Conservation (phyloP, 2,113 vertebrate genomes). For the Muscicapa adusta region DNA sequence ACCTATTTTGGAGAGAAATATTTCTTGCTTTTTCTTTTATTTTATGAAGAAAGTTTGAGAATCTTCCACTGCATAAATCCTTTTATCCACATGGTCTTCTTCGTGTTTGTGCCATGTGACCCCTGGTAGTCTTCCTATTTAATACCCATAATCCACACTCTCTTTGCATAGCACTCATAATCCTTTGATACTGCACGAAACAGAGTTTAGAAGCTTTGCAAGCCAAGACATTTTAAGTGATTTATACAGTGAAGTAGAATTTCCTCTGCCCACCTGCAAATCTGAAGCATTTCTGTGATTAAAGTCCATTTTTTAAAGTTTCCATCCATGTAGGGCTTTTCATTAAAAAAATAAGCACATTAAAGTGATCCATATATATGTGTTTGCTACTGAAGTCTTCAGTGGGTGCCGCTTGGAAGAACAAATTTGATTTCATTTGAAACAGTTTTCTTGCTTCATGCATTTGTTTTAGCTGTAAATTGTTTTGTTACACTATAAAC, state of each 20-base stretch:
- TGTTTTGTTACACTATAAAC: not conserved
- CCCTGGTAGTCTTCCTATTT: conserved; percentile 7
- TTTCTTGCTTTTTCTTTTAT: not conserved
- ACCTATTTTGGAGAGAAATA: not conserved
- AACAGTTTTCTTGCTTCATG: not conserved
- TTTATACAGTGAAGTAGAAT: conserved; percentile 37
- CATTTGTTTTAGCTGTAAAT: not conserved
- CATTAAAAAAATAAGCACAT: not conserved
- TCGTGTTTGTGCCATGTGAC: not conserved
- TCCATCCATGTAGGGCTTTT: not conserved
- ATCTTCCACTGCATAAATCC: not conserved
- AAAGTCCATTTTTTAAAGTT: not conserved
- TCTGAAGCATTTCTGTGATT: not conserved
- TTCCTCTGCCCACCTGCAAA: conserved; percentile 40
- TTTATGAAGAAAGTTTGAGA: not conserved
- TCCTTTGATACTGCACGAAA: not conserved
- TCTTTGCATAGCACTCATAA: not conserved
- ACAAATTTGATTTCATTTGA: not conserved
- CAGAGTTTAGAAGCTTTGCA: not conserved
- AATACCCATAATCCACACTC: not conserved
- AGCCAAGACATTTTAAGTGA: not conserved
- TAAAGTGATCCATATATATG: not conserved
- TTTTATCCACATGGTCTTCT: conserved; percentile 17
- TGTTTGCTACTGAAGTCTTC: not conserved
- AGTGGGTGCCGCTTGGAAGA: not conserved